Conservation (phyloP, 2,888 invertebrate genomes). For the Sussaba pulchella region DNA sequence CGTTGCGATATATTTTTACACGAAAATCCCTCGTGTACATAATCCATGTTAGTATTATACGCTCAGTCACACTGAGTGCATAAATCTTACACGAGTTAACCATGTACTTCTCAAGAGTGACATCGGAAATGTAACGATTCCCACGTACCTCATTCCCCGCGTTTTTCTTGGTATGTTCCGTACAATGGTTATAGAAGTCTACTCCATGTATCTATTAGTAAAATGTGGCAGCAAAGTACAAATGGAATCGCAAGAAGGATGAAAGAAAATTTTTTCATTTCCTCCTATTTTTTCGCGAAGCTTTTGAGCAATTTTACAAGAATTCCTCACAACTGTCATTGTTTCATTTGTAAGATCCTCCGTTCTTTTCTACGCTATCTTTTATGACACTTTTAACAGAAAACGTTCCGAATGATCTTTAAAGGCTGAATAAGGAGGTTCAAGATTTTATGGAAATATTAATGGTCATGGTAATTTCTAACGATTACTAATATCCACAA, state of each 20-base stretch:
- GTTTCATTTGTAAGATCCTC: no score
- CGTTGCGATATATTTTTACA: slow-evolving; percentile 24
- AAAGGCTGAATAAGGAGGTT: no score
- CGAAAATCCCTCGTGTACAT: slow-evolving; percentile 63
- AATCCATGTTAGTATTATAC: slow-evolving; percentile 63
- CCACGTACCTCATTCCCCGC: background rate
- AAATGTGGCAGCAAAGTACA: no score
- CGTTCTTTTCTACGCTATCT: no score
- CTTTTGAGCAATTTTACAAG: no score
- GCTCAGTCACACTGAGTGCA: slow-evolving; percentile 55
- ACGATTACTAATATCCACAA: background rate
- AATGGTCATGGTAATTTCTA: no score
- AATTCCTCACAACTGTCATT: no score
- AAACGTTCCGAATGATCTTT: background rate
- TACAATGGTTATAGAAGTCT: no score
- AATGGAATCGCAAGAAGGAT: no score
- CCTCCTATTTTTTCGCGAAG: background rate
- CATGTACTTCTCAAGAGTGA: slow-evolving; percentile 11
- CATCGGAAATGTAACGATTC: slow-evolving; percentile 19
- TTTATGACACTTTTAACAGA: no score
- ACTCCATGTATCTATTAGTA: no score
- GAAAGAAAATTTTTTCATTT: background rate
- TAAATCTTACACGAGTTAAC: slow-evolving; percentile 43
- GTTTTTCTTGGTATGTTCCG: no score
- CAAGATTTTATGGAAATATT: background rate